Percentiles rank a stretch among this genome's conserved stretches.
Evolutionary conservation across 2,888 invertebrate genomes (phyloP).

Genomic region (Drosophila testacea): DNA sequence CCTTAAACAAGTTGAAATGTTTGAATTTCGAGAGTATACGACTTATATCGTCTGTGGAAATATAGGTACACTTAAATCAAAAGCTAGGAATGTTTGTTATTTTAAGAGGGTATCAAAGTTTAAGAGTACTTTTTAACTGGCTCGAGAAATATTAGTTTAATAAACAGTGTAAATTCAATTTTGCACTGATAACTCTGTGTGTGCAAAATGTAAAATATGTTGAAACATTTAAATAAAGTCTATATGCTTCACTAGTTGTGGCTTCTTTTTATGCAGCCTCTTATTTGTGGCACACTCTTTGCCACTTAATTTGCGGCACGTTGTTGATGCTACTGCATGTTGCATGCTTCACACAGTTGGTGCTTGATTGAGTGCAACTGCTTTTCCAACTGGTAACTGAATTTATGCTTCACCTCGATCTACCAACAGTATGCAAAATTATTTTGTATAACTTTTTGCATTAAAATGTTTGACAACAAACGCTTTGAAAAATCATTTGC

Average conservation of each 20-base stretch:
- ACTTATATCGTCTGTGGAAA: not conserved
- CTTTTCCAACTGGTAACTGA: not conserved
- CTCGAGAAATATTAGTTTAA: conserved; percentile 11
- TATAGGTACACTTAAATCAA: no score
- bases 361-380: conserved; percentile 26
- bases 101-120: conserved; percentile 14
- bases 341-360: not conserved
- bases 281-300: conserved; percentile 34
- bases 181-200: conserved; percentile 29
- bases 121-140: conserved; percentile 5
- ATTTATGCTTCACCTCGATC: not conserved
- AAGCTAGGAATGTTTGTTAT: not conserved
- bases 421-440: conserved; percentile 1
- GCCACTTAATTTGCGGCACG: conserved; percentile 57
- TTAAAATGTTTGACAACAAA: conserved; percentile 39
- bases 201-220: conserved; percentile 21
- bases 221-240: conserved; percentile 56
- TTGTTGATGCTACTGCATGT: conserved; percentile 34
- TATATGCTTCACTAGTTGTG: conserved; percentile 54
- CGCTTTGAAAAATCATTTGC: conserved; percentile 10
- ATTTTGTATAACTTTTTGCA: conserved; percentile 37
- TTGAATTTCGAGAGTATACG: not conserved
- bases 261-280: conserved; percentile 25
- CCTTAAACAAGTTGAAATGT: not conserved
- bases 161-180: conserved; percentile 14